phyloP scores from a whole-genome alignment of 1,140 invertebrate genomes.

The Dreissena polymorpha region DNA sequence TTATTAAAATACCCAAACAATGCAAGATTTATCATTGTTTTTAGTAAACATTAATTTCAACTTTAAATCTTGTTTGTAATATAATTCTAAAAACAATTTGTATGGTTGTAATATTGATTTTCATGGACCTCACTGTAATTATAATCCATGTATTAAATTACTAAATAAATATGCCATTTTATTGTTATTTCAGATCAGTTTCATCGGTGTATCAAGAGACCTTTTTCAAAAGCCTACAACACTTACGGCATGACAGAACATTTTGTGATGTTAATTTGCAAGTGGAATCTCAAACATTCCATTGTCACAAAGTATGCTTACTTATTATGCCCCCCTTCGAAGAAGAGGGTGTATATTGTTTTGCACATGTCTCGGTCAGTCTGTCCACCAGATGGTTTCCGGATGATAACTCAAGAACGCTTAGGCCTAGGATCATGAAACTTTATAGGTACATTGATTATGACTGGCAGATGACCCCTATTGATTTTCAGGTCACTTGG shows the following conservation, averaged over 20 bases:
- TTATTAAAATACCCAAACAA: not conserved
- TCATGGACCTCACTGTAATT: not conserved
- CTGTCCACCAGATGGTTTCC: too few species aligned
- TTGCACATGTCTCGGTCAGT: too few species aligned
- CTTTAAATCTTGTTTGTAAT: not conserved
- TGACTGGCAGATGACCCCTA: too few species aligned
- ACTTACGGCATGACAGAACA: constrained; percentile 24
- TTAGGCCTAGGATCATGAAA: too few species aligned
- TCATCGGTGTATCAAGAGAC: constrained; percentile 15
- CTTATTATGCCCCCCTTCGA: too few species aligned
- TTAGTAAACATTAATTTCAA: not conserved
- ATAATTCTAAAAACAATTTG: not conserved
- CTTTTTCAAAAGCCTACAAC: constrained; percentile 42
- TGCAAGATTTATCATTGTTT: not conserved
- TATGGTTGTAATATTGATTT: not conserved
- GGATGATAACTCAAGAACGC: too few species aligned
- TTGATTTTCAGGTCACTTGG: too few species aligned
- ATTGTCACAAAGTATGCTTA: constrained; percentile 42
- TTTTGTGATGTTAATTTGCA: constrained; percentile 45
- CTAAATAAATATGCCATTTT: too few species aligned
- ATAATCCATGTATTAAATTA: not conserved
- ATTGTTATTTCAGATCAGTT: constrained; percentile 28
- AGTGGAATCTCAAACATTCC: constrained; percentile 28
- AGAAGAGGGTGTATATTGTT: too few species aligned
- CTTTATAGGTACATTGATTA: too few species aligned